phyloP scores from a whole-genome alignment of 2,113 vertebrate genomes.

The Stomatorhinus ivindoensis region DNA sequence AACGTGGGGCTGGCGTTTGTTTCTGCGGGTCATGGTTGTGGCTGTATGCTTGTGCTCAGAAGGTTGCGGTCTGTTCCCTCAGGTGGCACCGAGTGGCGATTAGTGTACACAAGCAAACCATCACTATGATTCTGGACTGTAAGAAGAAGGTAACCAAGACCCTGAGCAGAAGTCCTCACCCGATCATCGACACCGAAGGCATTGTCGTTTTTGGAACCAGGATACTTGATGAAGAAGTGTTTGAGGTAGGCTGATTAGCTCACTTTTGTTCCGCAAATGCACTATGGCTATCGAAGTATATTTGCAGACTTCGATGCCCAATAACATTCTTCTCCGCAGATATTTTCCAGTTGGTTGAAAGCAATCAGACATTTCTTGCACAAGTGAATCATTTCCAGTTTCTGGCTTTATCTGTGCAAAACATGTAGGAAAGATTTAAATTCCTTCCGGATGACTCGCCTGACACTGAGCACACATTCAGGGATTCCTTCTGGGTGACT shows the following conservation, averaged over 20 bases:
- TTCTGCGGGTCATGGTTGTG: not conserved
- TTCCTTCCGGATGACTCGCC: not conserved
- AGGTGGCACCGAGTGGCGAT: constrained; percentile 93
- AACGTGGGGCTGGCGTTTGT: not conserved
- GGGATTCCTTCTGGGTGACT: too few relatives aligned
- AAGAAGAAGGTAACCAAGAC: constrained; percentile 72
- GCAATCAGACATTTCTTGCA: not conserved
- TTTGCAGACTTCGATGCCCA: not conserved
- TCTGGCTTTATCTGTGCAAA: not conserved
- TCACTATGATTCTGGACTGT: constrained; percentile 86
- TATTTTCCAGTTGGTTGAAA: not conserved
- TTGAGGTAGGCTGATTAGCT: constrained; percentile 67
- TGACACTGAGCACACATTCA: not conserved
- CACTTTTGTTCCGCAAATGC: not conserved
- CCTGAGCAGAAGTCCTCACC: constrained; percentile 70
- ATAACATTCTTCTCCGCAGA: not conserved
- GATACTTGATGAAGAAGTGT: constrained; percentile 87
- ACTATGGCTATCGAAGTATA: not conserved
- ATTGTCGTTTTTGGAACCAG: constrained; percentile 90
- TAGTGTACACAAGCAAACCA: constrained; percentile 77
- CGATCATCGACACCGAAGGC: constrained; percentile 78
- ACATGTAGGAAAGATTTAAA: not conserved
- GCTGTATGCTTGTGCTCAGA: not conserved
- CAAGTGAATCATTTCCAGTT: not conserved
- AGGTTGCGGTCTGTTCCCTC: constrained; percentile 8